A percentile compares a stretch with the other conserved stretches of the same genome.
phyloP scores from a whole-genome alignment of 2,888 invertebrate genomes.

The Margaritifera margaritifera region DNA sequence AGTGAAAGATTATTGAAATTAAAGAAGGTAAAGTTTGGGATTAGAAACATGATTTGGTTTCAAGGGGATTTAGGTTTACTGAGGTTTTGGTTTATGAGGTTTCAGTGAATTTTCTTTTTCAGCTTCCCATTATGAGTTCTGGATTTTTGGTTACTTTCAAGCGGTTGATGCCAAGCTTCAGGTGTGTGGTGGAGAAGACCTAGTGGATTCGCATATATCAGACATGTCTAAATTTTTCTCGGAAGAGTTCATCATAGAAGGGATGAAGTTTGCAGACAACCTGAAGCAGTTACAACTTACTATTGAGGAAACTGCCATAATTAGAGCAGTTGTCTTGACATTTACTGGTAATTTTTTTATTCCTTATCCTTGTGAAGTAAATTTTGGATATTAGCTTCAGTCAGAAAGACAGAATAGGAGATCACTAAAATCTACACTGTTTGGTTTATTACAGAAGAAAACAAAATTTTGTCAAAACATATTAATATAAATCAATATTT shows the following conservation, averaged over 20 bases:
- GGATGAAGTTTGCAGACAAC: constrained; percentile 19
- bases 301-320: constrained; percentile 38
- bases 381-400: not conserved
- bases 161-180: constrained; percentile 24
- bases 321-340: constrained; percentile 40
- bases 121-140: constrained; percentile 37
- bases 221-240: constrained; percentile 28
- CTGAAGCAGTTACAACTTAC: constrained; percentile 35
- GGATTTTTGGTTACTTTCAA: constrained; percentile 31
- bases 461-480: too few relatives aligned
- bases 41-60: too few relatives aligned
- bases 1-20: too few relatives aligned
- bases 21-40: too few relatives aligned
- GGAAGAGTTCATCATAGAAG: constrained; percentile 9
- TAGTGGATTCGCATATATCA: constrained; percentile 2
- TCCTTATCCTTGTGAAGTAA: not conserved
- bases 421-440: too few relatives aligned
- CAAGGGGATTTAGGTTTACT: too few relatives aligned
- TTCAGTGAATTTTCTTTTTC: constrained; percentile 1
- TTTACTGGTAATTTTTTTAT: constrained; percentile 32
- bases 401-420: too few relatives aligned
- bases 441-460: too few relatives aligned
- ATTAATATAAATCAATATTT: too few relatives aligned
- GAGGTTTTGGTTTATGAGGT: not conserved
- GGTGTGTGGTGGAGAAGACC: constrained; percentile 19